These are phyloP conservation scores for Montipora cactus DNA, from an alignment of 64 coral and sea anemone genomes.

Conservation along the genomic window DNA sequence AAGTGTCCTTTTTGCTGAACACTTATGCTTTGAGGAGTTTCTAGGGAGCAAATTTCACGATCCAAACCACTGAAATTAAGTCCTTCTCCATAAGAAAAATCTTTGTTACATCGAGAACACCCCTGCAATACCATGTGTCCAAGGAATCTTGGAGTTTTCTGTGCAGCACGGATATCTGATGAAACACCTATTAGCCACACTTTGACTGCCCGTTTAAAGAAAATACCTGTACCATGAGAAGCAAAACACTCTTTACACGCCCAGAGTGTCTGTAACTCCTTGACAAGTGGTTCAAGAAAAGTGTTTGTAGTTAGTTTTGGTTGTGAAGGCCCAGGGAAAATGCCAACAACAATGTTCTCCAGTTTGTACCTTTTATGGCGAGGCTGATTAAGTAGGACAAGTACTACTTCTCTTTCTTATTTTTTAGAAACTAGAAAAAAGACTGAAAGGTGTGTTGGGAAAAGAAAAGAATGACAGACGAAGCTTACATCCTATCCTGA, in stretches of 20 bases:
- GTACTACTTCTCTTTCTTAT: background rate
- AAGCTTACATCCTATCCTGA: background rate
- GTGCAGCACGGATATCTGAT: conserved; percentile 54
- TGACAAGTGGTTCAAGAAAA: conserved; percentile 62
- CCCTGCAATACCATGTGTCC: conserved; percentile 52
- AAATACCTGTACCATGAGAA: background rate
- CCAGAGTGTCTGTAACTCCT: conserved; percentile 55
- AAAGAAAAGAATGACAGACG: background rate
- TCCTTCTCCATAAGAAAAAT: conserved; percentile 12
- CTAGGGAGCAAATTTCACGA: conserved; percentile 51
- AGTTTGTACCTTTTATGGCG: conserved; percentile 53
- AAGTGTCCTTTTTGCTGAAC: conserved; percentile 18
- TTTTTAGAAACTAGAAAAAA: conserved; percentile 10
- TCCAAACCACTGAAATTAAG: conserved; percentile 74
- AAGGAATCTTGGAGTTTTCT: conserved; percentile 31
- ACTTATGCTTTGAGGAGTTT: conserved; percentile 59
- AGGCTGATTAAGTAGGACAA: conserved; percentile 46
- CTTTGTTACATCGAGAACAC: conserved; percentile 53
- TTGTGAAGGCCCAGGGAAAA: conserved; percentile 63
- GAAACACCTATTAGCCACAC: conserved; percentile 44
- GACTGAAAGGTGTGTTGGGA: background rate
- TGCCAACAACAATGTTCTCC: conserved; percentile 61
- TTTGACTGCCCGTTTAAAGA: conserved; percentile 47
- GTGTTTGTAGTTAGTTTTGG: conserved; percentile 65
- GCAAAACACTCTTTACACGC: conserved; percentile 24